phyloP scores from a whole-genome alignment of 2,113 vertebrate genomes.

The Aegotheles bennettii region DNA sequence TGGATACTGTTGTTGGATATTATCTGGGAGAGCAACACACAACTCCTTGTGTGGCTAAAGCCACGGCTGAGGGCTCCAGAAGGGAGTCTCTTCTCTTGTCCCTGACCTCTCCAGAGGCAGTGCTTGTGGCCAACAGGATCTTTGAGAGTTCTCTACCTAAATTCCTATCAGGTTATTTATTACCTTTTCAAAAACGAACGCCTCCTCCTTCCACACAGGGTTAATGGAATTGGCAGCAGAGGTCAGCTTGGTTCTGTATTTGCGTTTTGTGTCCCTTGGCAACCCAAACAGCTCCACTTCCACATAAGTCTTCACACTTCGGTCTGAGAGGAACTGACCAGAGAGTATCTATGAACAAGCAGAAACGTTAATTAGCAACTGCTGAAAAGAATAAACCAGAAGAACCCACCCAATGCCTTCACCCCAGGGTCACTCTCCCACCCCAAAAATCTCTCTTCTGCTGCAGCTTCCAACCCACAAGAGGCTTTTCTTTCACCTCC shows the following conservation, averaged over 20 bases:
- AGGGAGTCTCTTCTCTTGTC: not conserved
- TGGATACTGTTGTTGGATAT: not conserved
- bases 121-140: not conserved
- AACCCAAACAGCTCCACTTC: conserved; percentile 94
- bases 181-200: conserved; percentile 97
- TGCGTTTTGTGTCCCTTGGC: conserved; percentile 91
- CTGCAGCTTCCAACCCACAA: not conserved
- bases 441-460: not conserved
- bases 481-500: not conserved
- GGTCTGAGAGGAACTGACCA: conserved; percentile 94
- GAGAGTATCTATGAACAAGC: conserved; percentile 83
- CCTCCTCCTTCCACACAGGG: conserved; percentile 95
- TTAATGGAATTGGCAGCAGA: conserved; percentile 88
- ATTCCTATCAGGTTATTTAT: not conserved
- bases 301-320: conserved; percentile 87
- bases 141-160: not conserved
- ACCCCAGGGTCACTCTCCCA: not conserved
- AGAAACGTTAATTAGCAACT: not conserved
- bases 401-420: not conserved
- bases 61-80: not conserved
- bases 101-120: not conserved
- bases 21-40: not conserved
- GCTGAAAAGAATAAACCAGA: not conserved
- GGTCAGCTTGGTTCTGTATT: conserved; percentile 89
- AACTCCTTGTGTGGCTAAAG: not conserved